A percentile compares a stretch with the other conserved stretches of the same genome.
phyloP scores from a whole-genome alignment of 2,113 vertebrate species.

The Rynchops niger region DNA sequence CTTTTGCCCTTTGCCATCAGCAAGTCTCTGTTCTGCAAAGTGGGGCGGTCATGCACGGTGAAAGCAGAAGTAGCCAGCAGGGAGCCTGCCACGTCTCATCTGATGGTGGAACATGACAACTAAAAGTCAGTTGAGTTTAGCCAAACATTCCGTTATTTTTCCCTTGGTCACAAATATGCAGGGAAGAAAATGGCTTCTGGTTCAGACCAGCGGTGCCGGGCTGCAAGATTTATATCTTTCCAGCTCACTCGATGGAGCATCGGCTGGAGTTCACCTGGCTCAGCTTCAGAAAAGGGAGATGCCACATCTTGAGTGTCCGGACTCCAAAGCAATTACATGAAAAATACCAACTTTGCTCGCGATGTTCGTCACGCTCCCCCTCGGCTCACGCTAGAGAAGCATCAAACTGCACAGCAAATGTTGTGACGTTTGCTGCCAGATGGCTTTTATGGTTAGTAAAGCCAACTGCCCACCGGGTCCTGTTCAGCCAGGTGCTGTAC shows the following conservation, averaged over 20 bases:
- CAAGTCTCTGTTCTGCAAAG: neutral
- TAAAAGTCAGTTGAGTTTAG: neutral
- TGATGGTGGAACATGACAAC: neutral
- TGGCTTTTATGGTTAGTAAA: neutral
- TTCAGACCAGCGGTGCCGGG: neutral
- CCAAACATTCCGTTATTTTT: neutral
- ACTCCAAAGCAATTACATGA: neutral
- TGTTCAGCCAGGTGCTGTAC: neutral
- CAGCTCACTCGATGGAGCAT: neutral
- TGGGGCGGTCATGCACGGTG: fast-evolving
- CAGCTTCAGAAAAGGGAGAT: neutral
- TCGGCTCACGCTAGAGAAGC: neutral
- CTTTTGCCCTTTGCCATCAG: neutral
- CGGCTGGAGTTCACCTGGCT: neutral
- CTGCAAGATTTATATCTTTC: neutral
- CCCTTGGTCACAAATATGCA: neutral
- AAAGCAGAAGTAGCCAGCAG: neutral
- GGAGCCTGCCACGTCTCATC: neutral
- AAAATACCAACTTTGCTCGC: neutral
- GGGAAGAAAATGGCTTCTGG: neutral
- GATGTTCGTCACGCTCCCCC: neutral
- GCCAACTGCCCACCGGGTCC: neutral
- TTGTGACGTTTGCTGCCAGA: fast-evolving
- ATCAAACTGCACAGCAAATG: neutral
- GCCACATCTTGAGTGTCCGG: neutral